phyloP scores from a whole-genome alignment of 2,113 vertebrate genomes.

The Epinephelus moara region DNA sequence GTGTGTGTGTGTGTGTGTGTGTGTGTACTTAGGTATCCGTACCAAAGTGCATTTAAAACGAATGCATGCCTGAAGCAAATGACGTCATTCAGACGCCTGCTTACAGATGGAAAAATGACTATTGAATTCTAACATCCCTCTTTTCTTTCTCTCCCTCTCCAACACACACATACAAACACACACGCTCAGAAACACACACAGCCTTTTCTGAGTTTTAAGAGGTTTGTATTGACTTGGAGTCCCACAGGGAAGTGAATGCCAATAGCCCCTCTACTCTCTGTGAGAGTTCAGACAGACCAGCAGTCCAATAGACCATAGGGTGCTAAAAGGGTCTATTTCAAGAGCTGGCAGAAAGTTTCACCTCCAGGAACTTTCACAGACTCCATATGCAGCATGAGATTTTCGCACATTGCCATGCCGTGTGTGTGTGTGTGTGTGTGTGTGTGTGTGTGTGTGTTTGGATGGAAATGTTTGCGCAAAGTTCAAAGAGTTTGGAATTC shows the following conservation, averaged over 20 bases:
- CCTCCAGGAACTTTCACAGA: constrained; percentile 60
- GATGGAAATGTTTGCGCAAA: constrained; percentile 33
- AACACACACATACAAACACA: constrained; percentile 10
- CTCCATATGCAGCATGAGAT: constrained; percentile 34
- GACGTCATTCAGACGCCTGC: constrained; percentile 4
- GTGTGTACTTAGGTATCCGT: not conserved
- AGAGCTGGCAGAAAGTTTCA: constrained; percentile 68
- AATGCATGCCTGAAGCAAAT: constrained; percentile 22
- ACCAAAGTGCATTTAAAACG: constrained; percentile 7
- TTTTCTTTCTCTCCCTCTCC: not conserved
- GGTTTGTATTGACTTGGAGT: constrained; percentile 74
- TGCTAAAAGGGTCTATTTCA: constrained; percentile 79
- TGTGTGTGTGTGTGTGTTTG: constrained; percentile 7
- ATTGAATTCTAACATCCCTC: constrained; percentile 33
- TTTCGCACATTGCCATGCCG: constrained; percentile 28
- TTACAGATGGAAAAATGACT: constrained; percentile 20
- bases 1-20: no score
- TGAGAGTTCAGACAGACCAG: constrained; percentile 66
- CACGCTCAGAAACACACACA: constrained; percentile 33
- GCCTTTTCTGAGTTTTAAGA: constrained; percentile 61
- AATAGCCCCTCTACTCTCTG: constrained; percentile 62
- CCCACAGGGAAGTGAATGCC: constrained; percentile 66
- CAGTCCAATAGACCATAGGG: constrained; percentile 71
- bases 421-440: not conserved
- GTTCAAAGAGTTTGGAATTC: constrained; percentile 67